Percentiles rank a stretch among this genome's conserved stretches.
Conservation (phyloP, 2,113 vertebrate species). For the Peucedramus taeniatus region DNA sequence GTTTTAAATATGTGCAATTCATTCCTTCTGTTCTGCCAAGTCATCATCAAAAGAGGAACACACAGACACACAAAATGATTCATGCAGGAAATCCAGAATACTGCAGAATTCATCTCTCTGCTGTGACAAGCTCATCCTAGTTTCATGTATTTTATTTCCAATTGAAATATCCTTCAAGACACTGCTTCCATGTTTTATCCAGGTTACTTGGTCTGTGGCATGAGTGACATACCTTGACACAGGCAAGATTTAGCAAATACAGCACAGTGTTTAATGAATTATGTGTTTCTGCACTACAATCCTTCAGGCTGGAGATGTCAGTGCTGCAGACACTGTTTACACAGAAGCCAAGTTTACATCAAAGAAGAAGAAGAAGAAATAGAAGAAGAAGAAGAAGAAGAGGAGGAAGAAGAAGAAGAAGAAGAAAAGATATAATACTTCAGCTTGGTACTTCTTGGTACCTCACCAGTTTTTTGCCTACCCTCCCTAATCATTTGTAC, state of each 20-base stretch:
- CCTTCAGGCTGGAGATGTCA: background rate
- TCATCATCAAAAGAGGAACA: background rate
- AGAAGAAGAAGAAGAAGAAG: accelerated
- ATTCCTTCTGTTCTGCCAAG: background rate
- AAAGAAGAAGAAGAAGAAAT: background rate
- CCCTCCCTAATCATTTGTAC: background rate
- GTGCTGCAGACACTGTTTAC: background rate
- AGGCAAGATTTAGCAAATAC: background rate
- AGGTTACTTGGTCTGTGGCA: background rate
- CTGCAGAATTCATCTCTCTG: background rate
- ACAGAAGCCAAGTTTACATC: background rate
- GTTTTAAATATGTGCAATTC: background rate
- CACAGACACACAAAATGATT: background rate
- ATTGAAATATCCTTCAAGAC: background rate
- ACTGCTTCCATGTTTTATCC: background rate
- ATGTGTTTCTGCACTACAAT: background rate
- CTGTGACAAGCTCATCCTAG: background rate
- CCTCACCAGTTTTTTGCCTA: background rate
- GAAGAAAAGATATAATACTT: background rate
- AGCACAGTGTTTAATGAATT: background rate
- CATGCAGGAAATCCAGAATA: background rate
- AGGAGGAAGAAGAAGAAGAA: no score
- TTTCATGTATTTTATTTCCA: background rate
- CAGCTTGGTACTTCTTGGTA: background rate
- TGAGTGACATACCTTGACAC: background rate